Evolutionary conservation across 2,888 invertebrate species (phyloP).

Genomic region (Cylloceria caligata): DNA sequence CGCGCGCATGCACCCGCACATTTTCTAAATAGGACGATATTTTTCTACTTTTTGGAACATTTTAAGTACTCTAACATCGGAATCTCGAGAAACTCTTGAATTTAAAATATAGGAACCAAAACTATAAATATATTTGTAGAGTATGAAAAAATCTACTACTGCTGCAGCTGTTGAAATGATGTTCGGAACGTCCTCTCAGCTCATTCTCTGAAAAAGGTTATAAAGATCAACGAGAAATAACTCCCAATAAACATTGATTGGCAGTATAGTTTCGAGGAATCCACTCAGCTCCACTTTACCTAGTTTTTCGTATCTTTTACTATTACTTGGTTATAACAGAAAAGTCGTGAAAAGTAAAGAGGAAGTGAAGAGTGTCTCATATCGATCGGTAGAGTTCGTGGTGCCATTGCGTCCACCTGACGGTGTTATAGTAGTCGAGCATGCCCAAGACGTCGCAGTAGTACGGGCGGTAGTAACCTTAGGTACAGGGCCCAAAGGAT

Average conservation of each 20-base stretch:
- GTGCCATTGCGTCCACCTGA: conserved; percentile 57
- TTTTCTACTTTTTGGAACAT: too few relatives aligned
- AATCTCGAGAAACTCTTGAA: neutral
- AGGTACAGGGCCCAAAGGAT: conserved; percentile 51
- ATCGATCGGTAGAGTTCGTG: conserved; percentile 53
- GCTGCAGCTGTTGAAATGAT: neutral
- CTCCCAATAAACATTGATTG: neutral
- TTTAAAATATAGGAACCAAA: neutral
- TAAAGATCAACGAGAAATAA: conserved; percentile 1
- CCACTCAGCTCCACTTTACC: neutral
- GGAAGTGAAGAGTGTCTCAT: conserved; percentile 52
- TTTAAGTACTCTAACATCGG: too few relatives aligned
- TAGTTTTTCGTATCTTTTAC: conserved; percentile 12
- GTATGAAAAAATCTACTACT: neutral
- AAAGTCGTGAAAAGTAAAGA: conserved; percentile 61
- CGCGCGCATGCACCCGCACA: too few relatives aligned
- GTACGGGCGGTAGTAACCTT: conserved; percentile 39
- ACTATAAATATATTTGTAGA: neutral
- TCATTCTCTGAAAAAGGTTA: neutral
- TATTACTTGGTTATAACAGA: conserved; percentile 42
- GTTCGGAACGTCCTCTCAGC: neutral
- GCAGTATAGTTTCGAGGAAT: neutral
- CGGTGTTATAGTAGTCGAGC: conserved; percentile 40
- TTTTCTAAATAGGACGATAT: too few relatives aligned
- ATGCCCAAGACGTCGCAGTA: neutral